Conservation (phyloP, 2,113 vertebrate species). For the Tretioscincus oriximinensis region DNA sequence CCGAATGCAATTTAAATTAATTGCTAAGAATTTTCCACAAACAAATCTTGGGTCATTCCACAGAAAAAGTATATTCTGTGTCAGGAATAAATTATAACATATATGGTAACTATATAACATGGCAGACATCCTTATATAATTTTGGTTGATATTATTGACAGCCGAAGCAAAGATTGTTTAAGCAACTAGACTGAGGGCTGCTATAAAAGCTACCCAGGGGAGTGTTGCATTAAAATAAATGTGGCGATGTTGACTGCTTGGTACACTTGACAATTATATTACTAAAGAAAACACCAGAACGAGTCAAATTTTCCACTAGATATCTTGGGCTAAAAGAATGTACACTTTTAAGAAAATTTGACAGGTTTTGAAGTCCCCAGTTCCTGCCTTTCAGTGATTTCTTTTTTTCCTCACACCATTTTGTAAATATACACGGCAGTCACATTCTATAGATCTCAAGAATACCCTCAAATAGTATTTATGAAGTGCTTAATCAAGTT, state of each 20-base stretch:
- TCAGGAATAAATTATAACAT: background rate
- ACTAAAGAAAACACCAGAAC: background rate
- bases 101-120: background rate
- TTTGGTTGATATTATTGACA: background rate
- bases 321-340: constrained; percentile 32
- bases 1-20: background rate
- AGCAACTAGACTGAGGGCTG: too few relatives aligned
- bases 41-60: background rate
- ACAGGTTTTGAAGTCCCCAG: background rate
- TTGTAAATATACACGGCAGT: background rate
- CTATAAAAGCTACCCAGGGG: background rate
- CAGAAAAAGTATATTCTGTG: background rate
- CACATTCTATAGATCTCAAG: background rate
- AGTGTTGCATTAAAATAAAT: background rate
- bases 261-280: constrained; percentile 31
- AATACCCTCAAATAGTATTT: background rate
- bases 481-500: background rate
- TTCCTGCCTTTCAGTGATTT: background rate
- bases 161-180: background rate
- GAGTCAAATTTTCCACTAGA: constrained; percentile 6
- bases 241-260: background rate
- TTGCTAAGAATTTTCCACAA: background rate
- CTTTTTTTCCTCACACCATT: background rate
- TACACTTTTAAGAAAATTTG: background rate
- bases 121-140: background rate